phyloP scores from a whole-genome alignment of 2,113 vertebrate genomes.

The Loxodonta africana region DNA sequence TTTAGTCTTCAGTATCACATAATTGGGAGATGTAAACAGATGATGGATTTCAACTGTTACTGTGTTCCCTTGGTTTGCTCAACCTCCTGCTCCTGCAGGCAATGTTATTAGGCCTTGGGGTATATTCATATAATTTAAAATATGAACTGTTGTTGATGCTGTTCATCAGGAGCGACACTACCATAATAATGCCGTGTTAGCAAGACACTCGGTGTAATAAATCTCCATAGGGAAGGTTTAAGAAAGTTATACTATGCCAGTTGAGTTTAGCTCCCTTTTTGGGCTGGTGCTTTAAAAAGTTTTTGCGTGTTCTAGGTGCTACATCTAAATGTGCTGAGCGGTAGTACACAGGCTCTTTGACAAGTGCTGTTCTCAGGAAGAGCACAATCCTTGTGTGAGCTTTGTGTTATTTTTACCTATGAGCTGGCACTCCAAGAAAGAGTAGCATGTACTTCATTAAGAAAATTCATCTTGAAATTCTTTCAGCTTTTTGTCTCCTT shows the following conservation, averaged over 20 bases:
- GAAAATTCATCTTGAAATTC: slow-evolving; percentile 48
- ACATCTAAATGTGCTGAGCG: neutral
- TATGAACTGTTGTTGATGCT: neutral
- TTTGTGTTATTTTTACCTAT: slow-evolving; percentile 30
- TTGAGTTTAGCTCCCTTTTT: neutral
- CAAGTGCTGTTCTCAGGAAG: slow-evolving; percentile 29
- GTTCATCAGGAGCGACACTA: neutral
- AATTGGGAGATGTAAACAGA: slow-evolving; percentile 1
- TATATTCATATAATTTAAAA: slow-evolving; percentile 51
- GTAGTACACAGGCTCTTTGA: neutral
- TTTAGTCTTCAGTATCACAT: neutral
- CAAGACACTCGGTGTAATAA: neutral
- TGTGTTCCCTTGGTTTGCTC: neutral
- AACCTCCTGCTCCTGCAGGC: neutral
- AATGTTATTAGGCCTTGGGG: neutral
- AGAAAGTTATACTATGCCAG: neutral
- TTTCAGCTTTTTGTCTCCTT: slow-evolving; percentile 43
- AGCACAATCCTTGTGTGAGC: neutral
- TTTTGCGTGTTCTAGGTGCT: slow-evolving; percentile 30
- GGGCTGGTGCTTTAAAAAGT: slow-evolving; percentile 5
- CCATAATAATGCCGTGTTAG: neutral
- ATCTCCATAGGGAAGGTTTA: neutral
- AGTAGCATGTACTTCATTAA: slow-evolving; percentile 49
- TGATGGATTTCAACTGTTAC: neutral
- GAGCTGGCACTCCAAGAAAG: slow-evolving; percentile 8